Conservation (phyloP, 2,797 vertebrate species). For the Apogon hyalosoma region DNA sequence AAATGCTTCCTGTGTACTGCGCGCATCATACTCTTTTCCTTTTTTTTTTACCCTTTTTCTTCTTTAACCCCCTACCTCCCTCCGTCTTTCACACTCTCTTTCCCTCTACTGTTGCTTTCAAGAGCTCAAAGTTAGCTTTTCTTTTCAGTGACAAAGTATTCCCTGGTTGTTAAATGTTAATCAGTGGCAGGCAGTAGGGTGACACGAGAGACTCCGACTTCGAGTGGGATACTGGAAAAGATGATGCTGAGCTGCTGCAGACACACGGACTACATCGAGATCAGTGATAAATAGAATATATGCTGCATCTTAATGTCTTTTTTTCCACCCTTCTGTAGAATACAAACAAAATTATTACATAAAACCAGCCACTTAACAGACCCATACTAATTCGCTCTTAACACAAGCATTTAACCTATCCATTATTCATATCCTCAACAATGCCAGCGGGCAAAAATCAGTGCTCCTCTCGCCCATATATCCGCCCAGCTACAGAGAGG, state of each 20-base stretch:
- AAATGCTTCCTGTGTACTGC: slow-evolving; percentile 81
- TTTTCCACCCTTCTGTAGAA: slow-evolving; percentile 24
- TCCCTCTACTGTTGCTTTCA: slow-evolving; percentile 62
- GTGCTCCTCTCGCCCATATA: slow-evolving; percentile 71
- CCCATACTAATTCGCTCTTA: slow-evolving; percentile 76
- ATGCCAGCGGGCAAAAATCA: slow-evolving; percentile 79
- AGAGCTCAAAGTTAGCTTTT: slow-evolving; percentile 77
- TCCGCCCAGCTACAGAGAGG: slow-evolving; percentile 74
- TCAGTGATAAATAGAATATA: slow-evolving; percentile 28
- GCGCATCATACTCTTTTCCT: slow-evolving; percentile 68
- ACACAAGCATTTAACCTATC: slow-evolving; percentile 80
- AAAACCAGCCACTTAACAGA: slow-evolving; percentile 49
- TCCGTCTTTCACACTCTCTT: slow-evolving; percentile 27
- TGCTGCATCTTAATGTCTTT: slow-evolving; percentile 26
- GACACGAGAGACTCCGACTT: slow-evolving; percentile 60
- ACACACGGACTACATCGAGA: slow-evolving; percentile 39
- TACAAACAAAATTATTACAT: slow-evolving; percentile 56
- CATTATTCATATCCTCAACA: slow-evolving; percentile 83
- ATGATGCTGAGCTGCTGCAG: slow-evolving; percentile 13
- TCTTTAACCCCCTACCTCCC: slow-evolving; percentile 39
- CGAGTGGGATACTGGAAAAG: slow-evolving; percentile 36
- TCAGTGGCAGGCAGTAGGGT: slow-evolving; percentile 61
- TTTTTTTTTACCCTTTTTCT: slow-evolving; percentile 11
- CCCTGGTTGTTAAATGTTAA: slow-evolving; percentile 82
- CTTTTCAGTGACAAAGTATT: slow-evolving; percentile 78